Conservation (phyloP, 2,888 invertebrate genomes). For the Cryptophagus acutangulus region DNA sequence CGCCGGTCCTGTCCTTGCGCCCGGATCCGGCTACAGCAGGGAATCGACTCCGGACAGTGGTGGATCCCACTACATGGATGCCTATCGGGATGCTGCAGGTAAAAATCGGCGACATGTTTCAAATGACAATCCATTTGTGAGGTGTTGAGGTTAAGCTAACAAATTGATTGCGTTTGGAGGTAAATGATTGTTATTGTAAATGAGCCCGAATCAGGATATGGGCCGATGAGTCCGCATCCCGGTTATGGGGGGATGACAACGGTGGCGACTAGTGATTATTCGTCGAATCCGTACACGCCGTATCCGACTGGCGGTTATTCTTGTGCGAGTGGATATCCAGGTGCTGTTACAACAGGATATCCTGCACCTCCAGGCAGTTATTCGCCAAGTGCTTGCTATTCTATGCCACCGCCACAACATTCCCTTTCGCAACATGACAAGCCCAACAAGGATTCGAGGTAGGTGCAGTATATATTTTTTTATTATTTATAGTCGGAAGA, state of each 20-base stretch:
- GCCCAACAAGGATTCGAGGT: slow-evolving; percentile 62
- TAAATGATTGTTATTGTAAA: no score
- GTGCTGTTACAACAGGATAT: slow-evolving; percentile 55
- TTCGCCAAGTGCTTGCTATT: slow-evolving; percentile 65
- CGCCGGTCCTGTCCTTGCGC: slow-evolving; percentile 42
- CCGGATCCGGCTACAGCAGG: slow-evolving; percentile 71
- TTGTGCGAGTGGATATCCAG: slow-evolving; percentile 48
- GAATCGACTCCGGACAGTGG: slow-evolving; percentile 88
- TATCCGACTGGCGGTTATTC: slow-evolving; percentile 50
- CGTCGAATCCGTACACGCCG: slow-evolving; percentile 67
- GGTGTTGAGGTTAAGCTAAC: no score
- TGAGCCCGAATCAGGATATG: slow-evolving; percentile 63
- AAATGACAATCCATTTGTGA: no score
- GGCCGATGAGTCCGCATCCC: slow-evolving; percentile 79
- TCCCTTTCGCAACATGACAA: slow-evolving; percentile 61
- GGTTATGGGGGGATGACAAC: slow-evolving; percentile 75
- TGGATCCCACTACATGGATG: slow-evolving; percentile 83
- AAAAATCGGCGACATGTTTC: slow-evolving; percentile 42
- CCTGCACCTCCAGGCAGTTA: slow-evolving; percentile 59
- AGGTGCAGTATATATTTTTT: slow-evolving; percentile 35
- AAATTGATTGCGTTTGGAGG: no score
- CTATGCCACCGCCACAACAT: slow-evolving; percentile 83
- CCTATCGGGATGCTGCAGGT: slow-evolving; percentile 83
- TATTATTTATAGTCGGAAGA: no score
- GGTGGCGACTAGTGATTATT: slow-evolving; percentile 76